phyloP scores from a whole-genome alignment of 2,113 vertebrate species.

The Neotoma lepida region DNA sequence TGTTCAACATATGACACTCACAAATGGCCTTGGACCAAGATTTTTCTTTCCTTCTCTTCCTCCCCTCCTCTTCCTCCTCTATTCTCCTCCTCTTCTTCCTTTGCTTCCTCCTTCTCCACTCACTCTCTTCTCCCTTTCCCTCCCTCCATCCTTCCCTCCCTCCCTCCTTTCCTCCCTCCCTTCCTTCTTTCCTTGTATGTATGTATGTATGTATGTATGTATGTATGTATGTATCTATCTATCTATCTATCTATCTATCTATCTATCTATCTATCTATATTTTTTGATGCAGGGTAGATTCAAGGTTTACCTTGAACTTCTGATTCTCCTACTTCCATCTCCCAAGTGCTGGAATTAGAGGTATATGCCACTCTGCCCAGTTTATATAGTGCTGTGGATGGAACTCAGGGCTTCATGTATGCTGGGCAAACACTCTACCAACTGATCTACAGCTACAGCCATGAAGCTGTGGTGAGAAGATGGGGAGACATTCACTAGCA shows the following conservation, averaged over 20 bases:
- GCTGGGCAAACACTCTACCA: neutral
- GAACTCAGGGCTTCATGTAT: neutral
- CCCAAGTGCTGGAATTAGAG: neutral
- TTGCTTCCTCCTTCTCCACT: neutral
- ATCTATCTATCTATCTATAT: neutral
- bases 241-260: neutral
- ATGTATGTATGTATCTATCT: too few relatives aligned
- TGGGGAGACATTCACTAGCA: neutral
- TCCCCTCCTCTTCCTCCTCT: rapidly evolving
- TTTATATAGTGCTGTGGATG: neutral
- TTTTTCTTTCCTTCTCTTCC: neutral
- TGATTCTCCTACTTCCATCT: neutral
- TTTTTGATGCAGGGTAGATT: neutral
- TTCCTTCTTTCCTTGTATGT: too few relatives aligned
- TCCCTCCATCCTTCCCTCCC: neutral
- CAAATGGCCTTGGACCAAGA: neutral
- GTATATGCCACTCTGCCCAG: too few relatives aligned
- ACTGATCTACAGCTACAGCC: neutral
- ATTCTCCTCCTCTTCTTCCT: neutral
- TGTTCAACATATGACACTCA: neutral
- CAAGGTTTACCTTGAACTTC: neutral
- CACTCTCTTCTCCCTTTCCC: too few relatives aligned
- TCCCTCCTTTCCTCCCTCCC: neutral
- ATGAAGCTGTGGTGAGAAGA: neutral
- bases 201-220: too few relatives aligned